These are phyloP conservation scores for Pantelozetes paolii DNA, from an alignment of 2,888 invertebrate species.

Conservation along the genomic window DNA sequence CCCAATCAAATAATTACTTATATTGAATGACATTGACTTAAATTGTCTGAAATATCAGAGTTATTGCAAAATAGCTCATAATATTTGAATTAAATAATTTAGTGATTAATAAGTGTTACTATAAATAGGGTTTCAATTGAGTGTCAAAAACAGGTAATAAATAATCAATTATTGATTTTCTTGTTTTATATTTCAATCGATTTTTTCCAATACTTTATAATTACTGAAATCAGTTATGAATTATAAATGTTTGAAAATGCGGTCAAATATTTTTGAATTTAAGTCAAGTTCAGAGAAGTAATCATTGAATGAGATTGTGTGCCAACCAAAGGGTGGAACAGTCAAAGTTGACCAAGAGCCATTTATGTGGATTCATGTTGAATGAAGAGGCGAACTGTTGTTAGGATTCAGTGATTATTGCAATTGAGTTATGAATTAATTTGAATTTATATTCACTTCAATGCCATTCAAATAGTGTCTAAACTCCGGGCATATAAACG, in stretches of 20 bases:
- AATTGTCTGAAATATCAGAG: no score
- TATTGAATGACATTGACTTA: not conserved
- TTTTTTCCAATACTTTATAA: no score
- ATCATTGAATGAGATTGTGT: constrained; percentile 17
- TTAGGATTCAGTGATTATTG: no score
- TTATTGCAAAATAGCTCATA: no score
- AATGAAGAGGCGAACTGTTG: constrained; percentile 78
- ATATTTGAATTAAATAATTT: not conserved
- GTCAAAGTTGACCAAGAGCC: constrained; percentile 90
- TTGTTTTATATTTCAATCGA: no score
- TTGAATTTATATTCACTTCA: constrained; percentile 53
- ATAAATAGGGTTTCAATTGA: no score
- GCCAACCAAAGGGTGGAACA: constrained; percentile 88
- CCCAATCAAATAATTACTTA: not conserved
- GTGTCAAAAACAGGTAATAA: no score
- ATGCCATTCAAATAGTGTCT: constrained; percentile 64
- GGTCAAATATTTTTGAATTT: not conserved
- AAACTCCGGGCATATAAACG: constrained; percentile 87
- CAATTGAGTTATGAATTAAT: no score
- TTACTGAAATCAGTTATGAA: no score
- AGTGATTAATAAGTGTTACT: no score
- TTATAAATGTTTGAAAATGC: constrained; percentile 2
- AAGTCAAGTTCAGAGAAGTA: constrained; percentile 6
- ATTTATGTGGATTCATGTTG: constrained; percentile 92
- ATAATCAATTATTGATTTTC: no score